Conservation (phyloP, 2,113 vertebrate genomes). For the Brachypodius melanocephalos region DNA sequence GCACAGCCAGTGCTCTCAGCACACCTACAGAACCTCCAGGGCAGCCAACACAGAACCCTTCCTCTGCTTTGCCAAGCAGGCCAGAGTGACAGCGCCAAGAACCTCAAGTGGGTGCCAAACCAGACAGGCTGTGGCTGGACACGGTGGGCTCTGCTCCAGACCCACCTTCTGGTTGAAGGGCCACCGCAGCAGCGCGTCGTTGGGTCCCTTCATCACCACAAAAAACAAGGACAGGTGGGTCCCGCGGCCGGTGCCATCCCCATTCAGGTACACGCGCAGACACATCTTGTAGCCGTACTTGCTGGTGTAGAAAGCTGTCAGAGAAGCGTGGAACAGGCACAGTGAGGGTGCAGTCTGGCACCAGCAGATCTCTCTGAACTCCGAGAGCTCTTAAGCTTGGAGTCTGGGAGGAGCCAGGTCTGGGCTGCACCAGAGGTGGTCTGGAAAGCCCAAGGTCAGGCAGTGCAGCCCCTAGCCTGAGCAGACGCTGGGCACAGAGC, state of each 20-base stretch:
- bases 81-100: fast-evolving
- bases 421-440: not conserved
- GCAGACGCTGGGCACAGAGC: fast-evolving
- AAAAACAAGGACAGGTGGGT: conserved; percentile 93
- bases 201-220: conserved; percentile 89
- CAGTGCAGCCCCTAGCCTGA: not conserved
- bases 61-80: not conserved
- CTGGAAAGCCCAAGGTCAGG: not conserved
- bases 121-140: not conserved
- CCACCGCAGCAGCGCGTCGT: conserved; percentile 88
- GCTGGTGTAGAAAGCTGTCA: conserved; percentile 90
- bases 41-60: not conserved
- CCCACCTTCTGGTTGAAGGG: conserved; percentile 95
- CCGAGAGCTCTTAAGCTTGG: not conserved
- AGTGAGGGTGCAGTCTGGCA: not conserved
- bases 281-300: conserved; percentile 97
- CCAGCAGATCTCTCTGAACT: not conserved
- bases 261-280: conserved; percentile 87
- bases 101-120: not conserved
- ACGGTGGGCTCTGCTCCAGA: not conserved
- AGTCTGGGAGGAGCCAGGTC: not conserved
- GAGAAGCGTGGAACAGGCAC: not conserved
- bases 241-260: conserved; percentile 87
- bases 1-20: not conserved
- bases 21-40: not conserved